Conservation (phyloP, 2,113 vertebrate genomes). For the Ifrita kowaldi region DNA sequence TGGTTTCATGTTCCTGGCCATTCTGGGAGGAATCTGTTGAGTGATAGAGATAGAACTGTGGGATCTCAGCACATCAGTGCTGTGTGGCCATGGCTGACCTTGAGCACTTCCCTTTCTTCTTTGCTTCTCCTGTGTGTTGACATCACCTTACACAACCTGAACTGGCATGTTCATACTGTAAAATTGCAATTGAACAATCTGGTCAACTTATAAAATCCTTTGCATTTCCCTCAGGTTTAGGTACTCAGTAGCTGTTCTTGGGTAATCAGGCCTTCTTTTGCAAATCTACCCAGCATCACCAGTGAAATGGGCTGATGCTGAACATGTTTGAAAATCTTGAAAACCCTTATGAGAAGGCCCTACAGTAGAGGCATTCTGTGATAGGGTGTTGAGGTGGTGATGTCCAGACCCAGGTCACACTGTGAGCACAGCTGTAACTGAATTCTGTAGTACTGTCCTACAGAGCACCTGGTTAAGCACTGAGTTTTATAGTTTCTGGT, state of each 20-base stretch:
- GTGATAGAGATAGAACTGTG: neutral
- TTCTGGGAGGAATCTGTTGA: constrained; percentile 1
- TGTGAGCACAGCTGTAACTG: neutral
- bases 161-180: rapidly evolving
- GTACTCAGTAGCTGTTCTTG: neutral
- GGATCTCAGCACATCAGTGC: neutral
- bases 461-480: neutral
- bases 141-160: neutral
- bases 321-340: neutral
- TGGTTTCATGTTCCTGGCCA: neutral
- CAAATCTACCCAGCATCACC: neutral
- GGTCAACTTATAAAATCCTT: neutral
- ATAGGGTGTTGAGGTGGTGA: neutral
- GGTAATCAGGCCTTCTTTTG: neutral
- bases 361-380: neutral
- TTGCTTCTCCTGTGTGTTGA: neutral
- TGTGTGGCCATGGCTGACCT: neutral
- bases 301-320: neutral
- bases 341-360: neutral
- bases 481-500: neutral
- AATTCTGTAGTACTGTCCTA: neutral
- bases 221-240: neutral
- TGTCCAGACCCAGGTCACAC: neutral
- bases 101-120: neutral
- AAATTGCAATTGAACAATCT: neutral